Evolutionary conservation across 2,888 invertebrate genomes (phyloP).

Genomic region (Melanchra persicariae): DNA sequence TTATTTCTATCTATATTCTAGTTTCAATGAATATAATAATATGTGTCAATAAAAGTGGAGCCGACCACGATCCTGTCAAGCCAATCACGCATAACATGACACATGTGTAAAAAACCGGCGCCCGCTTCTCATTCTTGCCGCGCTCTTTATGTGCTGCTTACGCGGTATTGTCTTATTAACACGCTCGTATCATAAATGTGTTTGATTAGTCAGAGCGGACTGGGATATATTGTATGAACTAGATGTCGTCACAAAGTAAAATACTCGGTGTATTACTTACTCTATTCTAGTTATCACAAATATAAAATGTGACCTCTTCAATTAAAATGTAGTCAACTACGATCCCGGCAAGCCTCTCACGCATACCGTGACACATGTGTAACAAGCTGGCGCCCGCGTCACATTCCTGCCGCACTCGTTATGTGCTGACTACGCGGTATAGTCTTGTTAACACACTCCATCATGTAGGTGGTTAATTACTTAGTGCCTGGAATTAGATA

Average conservation of each 20-base stretch:
- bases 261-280: no score
- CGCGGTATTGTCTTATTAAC: slow-evolving; percentile 32
- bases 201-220: slow-evolving; percentile 11
- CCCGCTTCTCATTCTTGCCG: slow-evolving; percentile 53
- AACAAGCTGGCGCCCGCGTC: slow-evolving; percentile 54
- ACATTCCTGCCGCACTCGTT: slow-evolving; percentile 47
- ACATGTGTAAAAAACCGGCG: slow-evolving; percentile 66
- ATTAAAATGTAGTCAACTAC: slow-evolving; percentile 84
- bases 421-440: slow-evolving; percentile 40
- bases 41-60: slow-evolving; percentile 81
- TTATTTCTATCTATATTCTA: neutral
- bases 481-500: neutral
- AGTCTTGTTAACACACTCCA: slow-evolving; percentile 36
- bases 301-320: slow-evolving; percentile 45
- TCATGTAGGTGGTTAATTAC: slow-evolving; percentile 19
- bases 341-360: slow-evolving; percentile 80
- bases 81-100: slow-evolving; percentile 78
- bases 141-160: slow-evolving; percentile 47
- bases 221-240: no score
- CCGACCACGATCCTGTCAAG: slow-evolving; percentile 82
- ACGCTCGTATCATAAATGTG: slow-evolving; percentile 21
- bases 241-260: no score
- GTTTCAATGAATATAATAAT: neutral
- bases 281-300: neutral
- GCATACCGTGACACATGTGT: slow-evolving; percentile 76